These are phyloP conservation scores for Sebastes minor DNA, from an alignment of 2,797 vertebrate genomes.

Conservation along the genomic window DNA sequence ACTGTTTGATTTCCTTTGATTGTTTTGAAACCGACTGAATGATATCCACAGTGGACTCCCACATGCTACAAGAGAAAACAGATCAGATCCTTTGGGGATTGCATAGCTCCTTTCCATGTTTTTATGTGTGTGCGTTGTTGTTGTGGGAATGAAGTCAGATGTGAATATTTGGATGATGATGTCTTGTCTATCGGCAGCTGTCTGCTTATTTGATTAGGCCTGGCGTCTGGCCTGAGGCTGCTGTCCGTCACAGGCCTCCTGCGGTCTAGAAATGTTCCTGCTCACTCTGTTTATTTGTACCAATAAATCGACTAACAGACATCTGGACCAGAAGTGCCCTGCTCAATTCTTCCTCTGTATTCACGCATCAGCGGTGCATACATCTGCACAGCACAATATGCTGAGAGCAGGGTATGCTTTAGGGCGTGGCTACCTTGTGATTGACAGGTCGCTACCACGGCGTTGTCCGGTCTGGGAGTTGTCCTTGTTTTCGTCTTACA, in stretches of 20 bases:
- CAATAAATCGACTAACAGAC: constrained; percentile 44
- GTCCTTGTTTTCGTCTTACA: no score
- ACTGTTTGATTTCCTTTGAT: constrained; percentile 36
- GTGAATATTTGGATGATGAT: constrained; percentile 54
- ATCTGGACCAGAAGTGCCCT: constrained; percentile 14
- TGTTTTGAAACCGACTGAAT: constrained; percentile 23
- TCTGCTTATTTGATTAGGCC: constrained; percentile 71
- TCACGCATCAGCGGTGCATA: not conserved
- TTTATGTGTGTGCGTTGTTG: constrained; percentile 1
- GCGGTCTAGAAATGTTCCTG: constrained; percentile 40
- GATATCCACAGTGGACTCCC: constrained; percentile 2
- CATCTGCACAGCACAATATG: not conserved
- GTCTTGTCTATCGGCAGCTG: constrained; percentile 52
- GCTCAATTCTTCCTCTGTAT: not conserved
- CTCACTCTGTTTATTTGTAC: constrained; percentile 51
- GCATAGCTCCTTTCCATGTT: not conserved
- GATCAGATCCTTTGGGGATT: constrained; percentile 14
- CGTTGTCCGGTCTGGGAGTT: no score
- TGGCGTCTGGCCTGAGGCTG: constrained; percentile 45
- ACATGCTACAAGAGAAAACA: not conserved
- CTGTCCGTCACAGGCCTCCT: constrained; percentile 36
- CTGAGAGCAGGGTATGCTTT: no score
- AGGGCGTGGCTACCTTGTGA: no score
- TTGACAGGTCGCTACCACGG: no score
- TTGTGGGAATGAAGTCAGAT: constrained; percentile 50